Evolutionary conservation across 1,140 invertebrate genomes (phyloP).

Genomic region (Drosophila nigrodunni): DNA sequence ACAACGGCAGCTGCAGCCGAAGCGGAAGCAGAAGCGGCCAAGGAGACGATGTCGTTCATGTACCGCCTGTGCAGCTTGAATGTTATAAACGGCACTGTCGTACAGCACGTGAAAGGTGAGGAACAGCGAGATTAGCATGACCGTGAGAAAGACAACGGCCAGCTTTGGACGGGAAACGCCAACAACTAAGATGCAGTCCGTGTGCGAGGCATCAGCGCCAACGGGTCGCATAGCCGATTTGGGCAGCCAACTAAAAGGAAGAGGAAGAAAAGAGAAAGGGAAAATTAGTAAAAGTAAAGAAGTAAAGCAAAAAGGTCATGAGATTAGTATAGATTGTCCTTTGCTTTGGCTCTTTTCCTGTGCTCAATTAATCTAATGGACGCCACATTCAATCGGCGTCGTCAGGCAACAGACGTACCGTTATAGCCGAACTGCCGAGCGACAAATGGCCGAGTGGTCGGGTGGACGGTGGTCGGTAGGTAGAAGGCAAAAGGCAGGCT

Average conservation of each 20-base stretch:
- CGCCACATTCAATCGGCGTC: constrained; percentile 40
- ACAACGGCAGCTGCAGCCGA: constrained; percentile 18
- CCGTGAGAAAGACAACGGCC: constrained; percentile 90
- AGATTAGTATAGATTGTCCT: constrained; percentile 31
- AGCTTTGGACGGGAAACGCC: constrained; percentile 92
- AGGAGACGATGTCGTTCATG: constrained; percentile 74
- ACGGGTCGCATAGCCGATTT: constrained; percentile 91
- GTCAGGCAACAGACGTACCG: constrained; percentile 5
- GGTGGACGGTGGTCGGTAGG: neutral
- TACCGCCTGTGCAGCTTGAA: constrained; percentile 86
- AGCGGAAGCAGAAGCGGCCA: constrained; percentile 59
- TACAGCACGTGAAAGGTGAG: constrained; percentile 93
- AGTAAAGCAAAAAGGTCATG: constrained; percentile 25
- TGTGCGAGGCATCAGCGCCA: constrained; percentile 89
- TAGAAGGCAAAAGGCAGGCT: constrained; percentile 32
- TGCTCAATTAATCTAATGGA: constrained; percentile 62
- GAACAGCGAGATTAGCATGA: constrained; percentile 91
- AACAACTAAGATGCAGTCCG: constrained; percentile 91
- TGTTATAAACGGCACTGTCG: constrained; percentile 92
- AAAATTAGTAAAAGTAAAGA: neutral
- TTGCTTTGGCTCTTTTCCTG: constrained; percentile 21
- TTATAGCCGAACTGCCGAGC: neutral
- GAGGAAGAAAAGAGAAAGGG: neutral
- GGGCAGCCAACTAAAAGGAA: constrained; percentile 89
- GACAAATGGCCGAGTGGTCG: neutral